A percentile compares a stretch with the other conserved stretches of the same genome.
Conservation (phyloP, 2,113 vertebrate genomes). For the Otus sunia region DNA sequence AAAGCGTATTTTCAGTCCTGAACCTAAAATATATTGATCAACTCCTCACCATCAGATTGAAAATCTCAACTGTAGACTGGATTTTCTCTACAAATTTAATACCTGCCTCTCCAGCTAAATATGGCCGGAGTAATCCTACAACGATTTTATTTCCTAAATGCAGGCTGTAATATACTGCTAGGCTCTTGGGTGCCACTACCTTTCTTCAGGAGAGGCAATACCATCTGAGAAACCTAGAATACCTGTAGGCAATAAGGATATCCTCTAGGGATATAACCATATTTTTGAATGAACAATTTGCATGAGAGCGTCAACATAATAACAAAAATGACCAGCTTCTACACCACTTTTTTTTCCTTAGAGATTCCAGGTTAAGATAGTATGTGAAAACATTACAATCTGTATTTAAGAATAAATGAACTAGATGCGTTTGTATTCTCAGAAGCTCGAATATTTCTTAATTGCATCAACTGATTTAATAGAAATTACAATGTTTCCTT, state of each 20-base stretch:
- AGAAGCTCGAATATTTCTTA: not conserved
- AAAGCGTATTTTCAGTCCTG: not conserved
- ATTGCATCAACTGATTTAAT: not conserved
- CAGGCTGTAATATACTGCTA: not conserved
- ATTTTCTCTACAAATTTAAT: not conserved
- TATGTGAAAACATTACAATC: not conserved
- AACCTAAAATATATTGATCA: not conserved
- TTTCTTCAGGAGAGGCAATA: not conserved
- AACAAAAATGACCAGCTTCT: not conserved
- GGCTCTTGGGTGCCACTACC: accelerated
- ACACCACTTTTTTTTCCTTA: not conserved
- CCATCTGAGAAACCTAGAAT: not conserved
- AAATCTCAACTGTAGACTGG: not conserved
- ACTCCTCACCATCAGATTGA: not conserved
- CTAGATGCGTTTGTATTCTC: not conserved
- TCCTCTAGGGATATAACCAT: accelerated
- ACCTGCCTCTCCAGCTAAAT: not conserved
- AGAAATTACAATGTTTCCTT: constrained; percentile 2
- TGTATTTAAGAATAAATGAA: not conserved
- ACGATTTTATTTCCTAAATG: not conserved
- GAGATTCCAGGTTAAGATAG: not conserved
- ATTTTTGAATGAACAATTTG: not conserved
- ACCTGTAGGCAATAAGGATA: not conserved
- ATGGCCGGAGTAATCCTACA: not conserved
- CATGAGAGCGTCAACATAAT: not conserved